Evolutionary conservation across 2,888 invertebrate genomes (phyloP).

Genomic region (Stictocephala bisonia): DNA sequence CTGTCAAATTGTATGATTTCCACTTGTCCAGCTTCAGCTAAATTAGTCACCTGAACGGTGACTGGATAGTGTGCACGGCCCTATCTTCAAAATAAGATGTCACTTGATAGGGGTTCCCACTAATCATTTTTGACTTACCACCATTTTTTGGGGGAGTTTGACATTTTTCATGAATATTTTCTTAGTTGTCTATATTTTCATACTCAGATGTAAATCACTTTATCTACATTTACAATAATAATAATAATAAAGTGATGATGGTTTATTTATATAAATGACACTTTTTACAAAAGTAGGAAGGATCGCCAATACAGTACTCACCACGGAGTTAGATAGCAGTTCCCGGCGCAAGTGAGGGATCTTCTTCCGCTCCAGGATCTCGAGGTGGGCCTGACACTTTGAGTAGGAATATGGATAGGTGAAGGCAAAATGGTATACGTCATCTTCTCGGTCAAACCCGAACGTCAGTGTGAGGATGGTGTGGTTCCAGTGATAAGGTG

Average conservation of each 20-base stretch:
- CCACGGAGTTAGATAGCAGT: slow-evolving; percentile 71
- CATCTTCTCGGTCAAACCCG: slow-evolving; percentile 94
- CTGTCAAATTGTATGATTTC: no score
- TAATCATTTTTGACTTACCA: no score
- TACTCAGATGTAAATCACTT: no score
- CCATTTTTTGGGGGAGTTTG: no score
- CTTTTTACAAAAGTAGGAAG: not conserved
- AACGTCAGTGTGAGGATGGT: slow-evolving; percentile 95
- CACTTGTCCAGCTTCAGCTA: no score
- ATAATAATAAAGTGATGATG: not conserved
- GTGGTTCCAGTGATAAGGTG: slow-evolving; percentile 87
- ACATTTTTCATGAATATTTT: no score
- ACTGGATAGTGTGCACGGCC: no score
- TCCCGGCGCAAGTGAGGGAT: slow-evolving; percentile 75
- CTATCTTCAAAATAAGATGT: no score
- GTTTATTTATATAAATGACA: no score
- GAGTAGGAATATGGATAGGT: slow-evolving; percentile 97
- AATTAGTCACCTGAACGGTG: no score
- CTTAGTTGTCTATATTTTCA: no score
- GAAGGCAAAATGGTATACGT: slow-evolving; percentile 94
- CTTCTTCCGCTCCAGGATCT: slow-evolving; percentile 73
- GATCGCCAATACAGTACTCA: slow-evolving; percentile 60
- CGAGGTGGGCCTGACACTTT: slow-evolving; percentile 85
- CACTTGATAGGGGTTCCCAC: no score
- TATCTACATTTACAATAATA: not conserved